Conservation (phyloP, 2,113 vertebrate species). For the Notarius lentiginosus region DNA sequence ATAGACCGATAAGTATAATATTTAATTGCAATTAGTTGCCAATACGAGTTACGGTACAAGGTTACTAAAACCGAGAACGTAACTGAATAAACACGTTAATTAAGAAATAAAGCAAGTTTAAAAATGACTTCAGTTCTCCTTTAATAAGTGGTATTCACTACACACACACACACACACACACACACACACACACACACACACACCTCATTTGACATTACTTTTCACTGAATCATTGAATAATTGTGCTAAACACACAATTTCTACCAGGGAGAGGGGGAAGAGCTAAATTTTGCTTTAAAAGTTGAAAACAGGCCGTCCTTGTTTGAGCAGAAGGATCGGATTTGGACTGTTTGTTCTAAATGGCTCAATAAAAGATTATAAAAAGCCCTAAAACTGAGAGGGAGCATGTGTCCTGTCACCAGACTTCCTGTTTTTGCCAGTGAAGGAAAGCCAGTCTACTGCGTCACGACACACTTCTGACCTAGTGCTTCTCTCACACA, state of each 20-base stretch:
- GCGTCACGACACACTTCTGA: constrained; percentile 31
- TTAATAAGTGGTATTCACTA: too few relatives aligned
- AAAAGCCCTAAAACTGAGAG: constrained; percentile 1
- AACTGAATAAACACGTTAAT: too few relatives aligned
- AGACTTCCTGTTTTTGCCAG: constrained; percentile 72
- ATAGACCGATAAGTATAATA: too few relatives aligned
- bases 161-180: background rate
- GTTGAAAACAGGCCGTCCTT: background rate
- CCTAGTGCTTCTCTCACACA: background rate
- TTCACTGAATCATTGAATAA: background rate
- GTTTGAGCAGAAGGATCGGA: background rate
- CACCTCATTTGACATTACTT: background rate
- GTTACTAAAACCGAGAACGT: too few relatives aligned
- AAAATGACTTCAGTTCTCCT: too few relatives aligned
- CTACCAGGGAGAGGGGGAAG: background rate
- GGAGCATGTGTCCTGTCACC: constrained; percentile 49
- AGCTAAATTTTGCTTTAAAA: background rate
- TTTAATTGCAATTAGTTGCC: too few relatives aligned
- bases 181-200: background rate
- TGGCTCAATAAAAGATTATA: background rate
- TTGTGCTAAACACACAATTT: background rate
- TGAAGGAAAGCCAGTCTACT: constrained; percentile 43
- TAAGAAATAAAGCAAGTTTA: too few relatives aligned
- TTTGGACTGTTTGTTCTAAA: background rate
- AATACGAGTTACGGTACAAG: too few relatives aligned